phyloP scores from a whole-genome alignment of 2,797 vertebrate species.

The Mastacembelus armatus region DNA sequence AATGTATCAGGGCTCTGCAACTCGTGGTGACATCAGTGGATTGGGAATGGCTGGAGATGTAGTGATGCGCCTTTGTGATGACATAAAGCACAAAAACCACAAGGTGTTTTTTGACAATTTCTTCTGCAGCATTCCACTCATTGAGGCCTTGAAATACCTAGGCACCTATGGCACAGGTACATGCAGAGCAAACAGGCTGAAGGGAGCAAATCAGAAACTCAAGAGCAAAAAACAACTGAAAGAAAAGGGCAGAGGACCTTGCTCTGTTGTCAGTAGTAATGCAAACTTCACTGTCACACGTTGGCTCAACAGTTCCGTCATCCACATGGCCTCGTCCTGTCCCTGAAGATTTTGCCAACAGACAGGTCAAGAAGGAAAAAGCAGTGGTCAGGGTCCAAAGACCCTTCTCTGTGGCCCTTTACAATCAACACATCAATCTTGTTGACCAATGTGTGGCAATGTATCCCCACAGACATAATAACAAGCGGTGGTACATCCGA shows the following conservation, averaged over 20 bases:
- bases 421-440: too few species aligned
- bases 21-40: not conserved
- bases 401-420: too few species aligned
- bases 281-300: too few species aligned
- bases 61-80: constrained; percentile 20
- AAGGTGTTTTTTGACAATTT: constrained; percentile 9
- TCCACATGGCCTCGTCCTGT: too few species aligned
- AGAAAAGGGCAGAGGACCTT: constrained; percentile 1
- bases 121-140: not conserved
- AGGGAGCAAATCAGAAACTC: constrained; percentile 4
- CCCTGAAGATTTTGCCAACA: too few species aligned
- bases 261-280: not conserved
- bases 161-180: constrained; percentile 11
- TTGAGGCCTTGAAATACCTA: not conserved
- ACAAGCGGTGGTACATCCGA: too few species aligned
- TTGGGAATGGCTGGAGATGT: constrained; percentile 24
- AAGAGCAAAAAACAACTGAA: constrained; percentile 5
- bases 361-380: too few species aligned
- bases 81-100: constrained; percentile 25
- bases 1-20: constrained; percentile 8
- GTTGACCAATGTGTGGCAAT: too few species aligned
- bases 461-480: too few species aligned
- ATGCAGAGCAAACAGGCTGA: not conserved
- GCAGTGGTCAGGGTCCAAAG: too few species aligned
- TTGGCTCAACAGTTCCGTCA: too few species aligned